Evolutionary conservation across 2,113 vertebrate genomes (phyloP).

Genomic region (Antechinus flavipes): DNA sequence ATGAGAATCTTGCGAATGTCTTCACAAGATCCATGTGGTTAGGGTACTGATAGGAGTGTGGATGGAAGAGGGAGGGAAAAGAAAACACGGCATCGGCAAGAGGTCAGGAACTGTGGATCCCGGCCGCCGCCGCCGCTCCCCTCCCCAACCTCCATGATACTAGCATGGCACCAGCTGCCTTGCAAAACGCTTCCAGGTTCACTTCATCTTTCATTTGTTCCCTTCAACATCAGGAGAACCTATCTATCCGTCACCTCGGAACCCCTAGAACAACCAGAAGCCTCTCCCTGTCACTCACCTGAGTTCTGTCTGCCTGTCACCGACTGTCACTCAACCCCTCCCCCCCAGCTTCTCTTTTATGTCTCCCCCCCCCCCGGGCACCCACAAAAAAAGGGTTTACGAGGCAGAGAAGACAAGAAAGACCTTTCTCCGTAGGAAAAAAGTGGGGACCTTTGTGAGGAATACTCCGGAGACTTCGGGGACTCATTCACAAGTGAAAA

Average conservation of each 20-base stretch:
- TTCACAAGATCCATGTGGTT: neutral
- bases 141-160: neutral
- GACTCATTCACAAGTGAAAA: too few relatives aligned
- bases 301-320: neutral
- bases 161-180: neutral
- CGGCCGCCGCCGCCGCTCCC: too few relatives aligned
- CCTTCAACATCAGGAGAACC: neutral
- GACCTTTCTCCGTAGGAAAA: neutral
- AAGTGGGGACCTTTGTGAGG: neutral
- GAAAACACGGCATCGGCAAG: neutral
- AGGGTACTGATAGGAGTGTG: too few relatives aligned
- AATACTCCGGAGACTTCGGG: neutral
- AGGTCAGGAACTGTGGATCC: neutral
- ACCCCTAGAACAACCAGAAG: neutral
- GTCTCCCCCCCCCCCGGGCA: neutral
- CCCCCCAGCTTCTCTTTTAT: neutral
- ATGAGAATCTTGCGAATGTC: neutral
- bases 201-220: neutral
- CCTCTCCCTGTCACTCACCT: neutral
- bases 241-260: neutral
- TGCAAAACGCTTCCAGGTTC: neutral
- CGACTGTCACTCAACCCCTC: neutral
- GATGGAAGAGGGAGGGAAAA: neutral
- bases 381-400: neutral
- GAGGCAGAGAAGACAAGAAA: neutral